Percentiles rank a stretch among this genome's conserved stretches.
Evolutionary conservation across 2,113 vertebrate genomes (phyloP).

Genomic region (Ceratotherium simum): DNA sequence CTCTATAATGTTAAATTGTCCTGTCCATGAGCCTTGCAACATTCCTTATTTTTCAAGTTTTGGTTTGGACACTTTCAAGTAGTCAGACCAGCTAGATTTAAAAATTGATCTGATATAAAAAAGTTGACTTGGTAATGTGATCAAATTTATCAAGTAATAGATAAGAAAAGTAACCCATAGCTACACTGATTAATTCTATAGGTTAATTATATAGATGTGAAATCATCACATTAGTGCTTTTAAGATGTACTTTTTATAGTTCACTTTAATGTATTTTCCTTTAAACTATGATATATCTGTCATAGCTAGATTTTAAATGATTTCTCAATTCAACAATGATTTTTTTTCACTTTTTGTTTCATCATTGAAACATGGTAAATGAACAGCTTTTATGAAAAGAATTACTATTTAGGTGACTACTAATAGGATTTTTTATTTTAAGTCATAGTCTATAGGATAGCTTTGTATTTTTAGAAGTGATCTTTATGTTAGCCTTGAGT

Average conservation of each 20-base stretch:
- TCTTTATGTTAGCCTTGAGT: not conserved
- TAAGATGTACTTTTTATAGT: not conserved
- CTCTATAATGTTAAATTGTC: not conserved
- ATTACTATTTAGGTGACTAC: not conserved
- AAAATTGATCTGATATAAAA: not conserved
- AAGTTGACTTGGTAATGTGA: not conserved
- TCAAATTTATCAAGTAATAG: not conserved
- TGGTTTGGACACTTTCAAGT: not conserved
- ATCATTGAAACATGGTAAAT: conserved; percentile 12
- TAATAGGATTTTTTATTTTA: not conserved
- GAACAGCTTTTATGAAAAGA: not conserved
- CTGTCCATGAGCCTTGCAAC: not conserved
- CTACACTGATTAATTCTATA: not conserved
- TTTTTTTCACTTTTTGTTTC: not conserved
- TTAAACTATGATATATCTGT: not conserved
- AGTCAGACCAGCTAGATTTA: not conserved
- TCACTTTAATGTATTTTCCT: not conserved
- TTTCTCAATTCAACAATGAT: not conserved
- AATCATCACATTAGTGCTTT: not conserved
- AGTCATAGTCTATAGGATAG: not conserved
- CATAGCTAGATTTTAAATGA: not conserved
- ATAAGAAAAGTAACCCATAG: not conserved
- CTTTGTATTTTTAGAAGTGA: not conserved
- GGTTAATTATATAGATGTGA: not conserved
- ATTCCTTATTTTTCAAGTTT: not conserved